These are phyloP conservation scores for Theonella swinhoei DNA, from an alignment of 37 sponge, comb jelly and placozoan genomes.

Conservation along the genomic window DNA sequence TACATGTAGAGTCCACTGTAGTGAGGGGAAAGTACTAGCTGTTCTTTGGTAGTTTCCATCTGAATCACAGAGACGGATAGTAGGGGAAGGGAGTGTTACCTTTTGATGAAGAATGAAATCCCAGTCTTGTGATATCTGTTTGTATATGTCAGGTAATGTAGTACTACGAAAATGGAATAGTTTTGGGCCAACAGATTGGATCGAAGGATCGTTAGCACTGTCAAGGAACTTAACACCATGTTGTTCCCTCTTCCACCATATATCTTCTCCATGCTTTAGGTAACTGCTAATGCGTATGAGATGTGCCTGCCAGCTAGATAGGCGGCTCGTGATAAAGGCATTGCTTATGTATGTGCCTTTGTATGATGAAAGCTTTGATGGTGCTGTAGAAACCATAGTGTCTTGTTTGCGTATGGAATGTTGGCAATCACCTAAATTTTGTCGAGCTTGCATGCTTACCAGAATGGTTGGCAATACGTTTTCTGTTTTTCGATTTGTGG, in stretches of 20 bases:
- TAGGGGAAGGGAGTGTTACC: slow-evolving; percentile 11
- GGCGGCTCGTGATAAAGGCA: neutral
- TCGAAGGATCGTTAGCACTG: neutral
- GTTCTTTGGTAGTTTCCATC: slow-evolving; percentile 10
- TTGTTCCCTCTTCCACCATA: slow-evolving; percentile 12
- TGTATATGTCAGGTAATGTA: neutral
- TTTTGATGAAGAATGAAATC: neutral
- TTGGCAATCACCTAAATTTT: neutral
- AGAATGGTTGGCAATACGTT: slow-evolving; percentile 18
- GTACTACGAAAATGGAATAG: slow-evolving; percentile 12
- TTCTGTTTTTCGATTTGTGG: too few relatives aligned
- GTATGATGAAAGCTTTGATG: neutral
- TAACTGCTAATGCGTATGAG: too few relatives aligned
- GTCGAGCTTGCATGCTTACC: slow-evolving; percentile 1
- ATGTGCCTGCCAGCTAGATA: too few relatives aligned
- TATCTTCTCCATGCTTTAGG: slow-evolving; percentile 23
- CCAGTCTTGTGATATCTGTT: neutral
- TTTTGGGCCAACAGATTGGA: slow-evolving; percentile 11
- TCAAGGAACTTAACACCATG: slow-evolving; percentile 5
- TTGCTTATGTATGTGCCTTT: slow-evolving; percentile 16
- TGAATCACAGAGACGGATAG: slow-evolving; percentile 5
- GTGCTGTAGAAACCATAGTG: slow-evolving; percentile 1
- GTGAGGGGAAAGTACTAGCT: too few relatives aligned
- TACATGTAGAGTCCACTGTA: too few relatives aligned
- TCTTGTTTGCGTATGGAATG: neutral